phyloP scores from a whole-genome alignment of 2,113 vertebrate species.

The Crotalus helleri region DNA sequence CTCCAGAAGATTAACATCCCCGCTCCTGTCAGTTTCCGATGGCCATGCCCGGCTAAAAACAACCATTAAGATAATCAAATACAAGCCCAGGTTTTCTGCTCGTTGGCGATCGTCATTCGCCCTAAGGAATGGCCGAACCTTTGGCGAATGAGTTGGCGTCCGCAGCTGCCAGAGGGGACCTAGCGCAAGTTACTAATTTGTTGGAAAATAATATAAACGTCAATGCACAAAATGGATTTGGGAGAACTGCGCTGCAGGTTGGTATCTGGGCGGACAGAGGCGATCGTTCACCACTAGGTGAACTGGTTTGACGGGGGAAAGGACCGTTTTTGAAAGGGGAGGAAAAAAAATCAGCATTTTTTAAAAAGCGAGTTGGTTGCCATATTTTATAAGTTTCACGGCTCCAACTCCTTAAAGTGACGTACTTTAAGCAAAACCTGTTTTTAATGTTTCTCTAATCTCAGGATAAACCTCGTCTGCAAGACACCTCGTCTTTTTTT shows the following conservation, averaged over 20 bases:
- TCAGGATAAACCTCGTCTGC: conserved; percentile 50
- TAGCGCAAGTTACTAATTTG: conserved; percentile 75
- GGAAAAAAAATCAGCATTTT: conserved; percentile 46
- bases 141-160: conserved; percentile 80
- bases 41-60: conserved; percentile 75
- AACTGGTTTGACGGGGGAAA: conserved; percentile 69
- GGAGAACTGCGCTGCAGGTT: conserved; percentile 93
- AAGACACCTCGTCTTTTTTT: not conserved
- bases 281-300: conserved; percentile 70
- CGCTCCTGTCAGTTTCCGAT: conserved; percentile 77
- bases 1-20: conserved; percentile 81
- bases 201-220: conserved; percentile 85
- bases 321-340: conserved; percentile 51
- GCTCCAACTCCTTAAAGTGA: conserved; percentile 74
- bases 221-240: conserved; percentile 83
- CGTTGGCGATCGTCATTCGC: conserved; percentile 71
- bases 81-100: not conserved
- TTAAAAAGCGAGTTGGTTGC: conserved; percentile 71
- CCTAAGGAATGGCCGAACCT: conserved; percentile 84
- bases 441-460: conserved; percentile 27
- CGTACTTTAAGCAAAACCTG: conserved; percentile 73
- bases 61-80: not conserved
- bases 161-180: conserved; percentile 87
- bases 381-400: conserved; percentile 76
- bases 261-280: conserved; percentile 75